Conservation (phyloP, 37 sponge, comb jelly and placozoan species). For the Cliona cf. orientalis region DNA sequence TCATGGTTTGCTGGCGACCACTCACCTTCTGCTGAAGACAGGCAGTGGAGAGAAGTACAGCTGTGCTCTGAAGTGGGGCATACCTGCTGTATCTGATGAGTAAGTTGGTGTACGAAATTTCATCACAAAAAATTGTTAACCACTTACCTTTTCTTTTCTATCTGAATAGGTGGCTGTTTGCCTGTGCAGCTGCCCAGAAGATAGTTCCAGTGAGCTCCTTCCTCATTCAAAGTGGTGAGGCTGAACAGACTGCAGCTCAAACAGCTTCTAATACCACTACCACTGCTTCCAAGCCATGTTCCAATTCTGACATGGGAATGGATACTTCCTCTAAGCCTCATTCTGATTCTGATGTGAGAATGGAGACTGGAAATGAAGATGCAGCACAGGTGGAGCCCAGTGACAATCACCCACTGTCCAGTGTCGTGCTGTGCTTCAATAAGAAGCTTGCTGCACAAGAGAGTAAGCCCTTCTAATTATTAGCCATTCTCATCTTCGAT, state of each 20-base stretch:
- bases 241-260: not conserved
- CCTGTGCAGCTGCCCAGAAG: conserved; percentile 47
- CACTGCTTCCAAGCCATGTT: not conserved
- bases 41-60: conserved; percentile 77
- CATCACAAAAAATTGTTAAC: too few relatives aligned
- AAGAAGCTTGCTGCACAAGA: conserved; percentile 62
- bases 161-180: conserved; percentile 68
- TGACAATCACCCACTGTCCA: conserved; percentile 20
- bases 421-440: conserved; percentile 59
- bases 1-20: conserved; percentile 59
- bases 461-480: not conserved
- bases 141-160: not conserved
- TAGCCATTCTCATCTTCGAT: not conserved
- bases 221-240: not conserved
- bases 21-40: conserved; percentile 73
- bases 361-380: not conserved
- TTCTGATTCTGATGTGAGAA: not conserved
- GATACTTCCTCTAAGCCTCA: too few relatives aligned
- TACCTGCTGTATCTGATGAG: conserved; percentile 75
- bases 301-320: not conserved
- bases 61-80: conserved; percentile 57
- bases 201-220: conserved; percentile 26
- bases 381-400: conserved; percentile 5
- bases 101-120: conserved; percentile 6
- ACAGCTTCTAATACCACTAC: not conserved